Conservation (phyloP, 2,888 invertebrate species). For the Melipona bicolor region DNA sequence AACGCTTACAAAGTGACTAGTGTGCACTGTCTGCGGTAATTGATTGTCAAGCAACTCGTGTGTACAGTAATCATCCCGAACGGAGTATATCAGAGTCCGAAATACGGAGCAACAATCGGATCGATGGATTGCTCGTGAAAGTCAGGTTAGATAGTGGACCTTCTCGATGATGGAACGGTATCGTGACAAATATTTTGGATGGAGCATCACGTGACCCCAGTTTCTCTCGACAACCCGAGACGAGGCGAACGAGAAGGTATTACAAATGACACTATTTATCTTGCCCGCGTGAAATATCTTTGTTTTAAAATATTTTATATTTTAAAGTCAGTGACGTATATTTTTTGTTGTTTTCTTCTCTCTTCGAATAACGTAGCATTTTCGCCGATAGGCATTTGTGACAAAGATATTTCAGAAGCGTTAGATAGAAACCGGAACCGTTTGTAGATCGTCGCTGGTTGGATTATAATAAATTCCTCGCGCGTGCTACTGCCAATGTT, state of each 20-base stretch:
- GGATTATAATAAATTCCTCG: slow-evolving; percentile 8
- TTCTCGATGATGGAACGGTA: not conserved
- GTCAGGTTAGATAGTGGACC: too few relatives aligned
- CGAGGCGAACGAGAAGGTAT: not conserved
- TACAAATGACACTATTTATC: not conserved
- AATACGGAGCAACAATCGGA: slow-evolving; percentile 19
- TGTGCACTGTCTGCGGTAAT: slow-evolving; percentile 18
- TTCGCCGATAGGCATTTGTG: not conserved
- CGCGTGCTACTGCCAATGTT: not conserved
- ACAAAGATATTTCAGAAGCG: not conserved
- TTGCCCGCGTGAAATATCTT: not conserved
- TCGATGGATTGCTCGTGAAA: not conserved
- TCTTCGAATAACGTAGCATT: not conserved
- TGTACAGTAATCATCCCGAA: slow-evolving; percentile 4
- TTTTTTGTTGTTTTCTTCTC: not conserved
- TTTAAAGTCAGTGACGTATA: not conserved
- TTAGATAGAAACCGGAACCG: not conserved
- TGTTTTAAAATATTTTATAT: not conserved
- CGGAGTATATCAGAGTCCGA: not conserved
- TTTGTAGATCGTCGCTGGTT: not conserved
- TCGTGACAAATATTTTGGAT: slow-evolving; percentile 3
- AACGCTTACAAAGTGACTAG: not conserved
- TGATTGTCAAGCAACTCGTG: slow-evolving; percentile 26
- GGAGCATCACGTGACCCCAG: not conserved
- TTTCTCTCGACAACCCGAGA: not conserved